Percentiles rank a stretch among this genome's conserved stretches.
These are phyloP conservation scores for Rallus limicola DNA, from an alignment of 2,113 vertebrate genomes.

Conservation along the genomic window DNA sequence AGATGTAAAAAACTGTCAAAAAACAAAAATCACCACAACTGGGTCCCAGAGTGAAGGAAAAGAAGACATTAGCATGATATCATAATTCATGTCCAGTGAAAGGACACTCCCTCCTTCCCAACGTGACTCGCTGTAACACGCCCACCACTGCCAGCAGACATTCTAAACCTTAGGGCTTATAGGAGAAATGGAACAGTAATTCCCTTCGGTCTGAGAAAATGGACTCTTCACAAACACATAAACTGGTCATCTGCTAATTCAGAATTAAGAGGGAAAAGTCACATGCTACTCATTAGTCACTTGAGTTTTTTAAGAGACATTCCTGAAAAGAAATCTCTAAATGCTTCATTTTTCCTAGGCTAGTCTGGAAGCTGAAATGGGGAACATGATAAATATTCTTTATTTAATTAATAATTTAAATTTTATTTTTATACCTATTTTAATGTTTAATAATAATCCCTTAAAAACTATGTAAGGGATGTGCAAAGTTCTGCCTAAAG, in stretches of 20 bases:
- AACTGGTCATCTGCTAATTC: background rate
- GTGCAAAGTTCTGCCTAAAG: too few species aligned
- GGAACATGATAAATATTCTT: too few species aligned
- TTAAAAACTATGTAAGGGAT: too few species aligned
- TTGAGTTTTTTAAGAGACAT: background rate
- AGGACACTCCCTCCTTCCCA: background rate
- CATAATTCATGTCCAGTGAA: background rate
- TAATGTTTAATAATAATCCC: too few species aligned
- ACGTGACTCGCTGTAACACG: background rate
- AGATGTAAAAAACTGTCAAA: background rate
- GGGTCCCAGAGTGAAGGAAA: background rate
- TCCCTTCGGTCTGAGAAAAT: background rate
- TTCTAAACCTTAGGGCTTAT: background rate
- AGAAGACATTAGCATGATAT: background rate
- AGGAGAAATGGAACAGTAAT: background rate
- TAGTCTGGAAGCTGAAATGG: background rate
- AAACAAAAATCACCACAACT: background rate
- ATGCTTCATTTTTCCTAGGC: background rate
- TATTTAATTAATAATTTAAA: too few species aligned
- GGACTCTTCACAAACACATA: background rate
- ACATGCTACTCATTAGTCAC: background rate
- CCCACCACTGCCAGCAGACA: background rate
- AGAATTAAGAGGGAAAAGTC: background rate
- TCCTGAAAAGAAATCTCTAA: background rate
- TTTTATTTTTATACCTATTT: too few species aligned